These are phyloP conservation scores for Epirrita christyi DNA, from an alignment of 2,888 invertebrate species.

Conservation along the genomic window DNA sequence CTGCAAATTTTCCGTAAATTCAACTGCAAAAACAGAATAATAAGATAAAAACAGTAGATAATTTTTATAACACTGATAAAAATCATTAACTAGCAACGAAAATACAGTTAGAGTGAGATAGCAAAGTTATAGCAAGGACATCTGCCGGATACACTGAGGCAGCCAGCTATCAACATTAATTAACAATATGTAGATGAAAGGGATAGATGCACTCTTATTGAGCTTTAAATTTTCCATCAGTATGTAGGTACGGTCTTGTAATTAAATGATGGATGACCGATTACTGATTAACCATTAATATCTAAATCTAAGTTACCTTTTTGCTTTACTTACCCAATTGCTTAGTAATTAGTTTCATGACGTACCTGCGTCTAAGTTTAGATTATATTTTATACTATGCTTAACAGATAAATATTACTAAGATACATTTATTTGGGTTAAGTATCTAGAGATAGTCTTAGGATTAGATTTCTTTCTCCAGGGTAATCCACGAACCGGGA, in stretches of 20 bases:
- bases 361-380: slow-evolving; percentile 22
- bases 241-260: slow-evolving; percentile 1
- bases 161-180: too few relatives aligned
- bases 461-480: slow-evolving; percentile 30
- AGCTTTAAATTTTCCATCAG: neutral
- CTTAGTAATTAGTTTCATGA: slow-evolving; percentile 9
- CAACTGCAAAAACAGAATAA: neutral
- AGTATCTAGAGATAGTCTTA: slow-evolving; percentile 28
- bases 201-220: neutral
- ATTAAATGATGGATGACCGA: neutral
- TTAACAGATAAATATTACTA: slow-evolving; percentile 24
- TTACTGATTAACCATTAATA: slow-evolving; percentile 4
- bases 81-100: slow-evolving; percentile 9
- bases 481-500: slow-evolving; percentile 39
- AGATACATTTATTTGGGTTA: slow-evolving; percentile 26
- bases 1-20: neutral
- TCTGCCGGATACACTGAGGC: neutral
- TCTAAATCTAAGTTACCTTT: neutral
- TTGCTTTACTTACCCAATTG: slow-evolving; percentile 1
- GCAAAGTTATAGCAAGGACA: slow-evolving; percentile 16
- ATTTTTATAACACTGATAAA: slow-evolving; percentile 5
- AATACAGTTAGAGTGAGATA: slow-evolving; percentile 24
- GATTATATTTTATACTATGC: slow-evolving; percentile 9
- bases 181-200: too few relatives aligned
- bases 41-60: neutral